Evolutionary conservation across 2,113 vertebrate genomes (phyloP), one percentile per base, ranked within the genome.

Genomic region (Protomyctophum bolini): DNA sequence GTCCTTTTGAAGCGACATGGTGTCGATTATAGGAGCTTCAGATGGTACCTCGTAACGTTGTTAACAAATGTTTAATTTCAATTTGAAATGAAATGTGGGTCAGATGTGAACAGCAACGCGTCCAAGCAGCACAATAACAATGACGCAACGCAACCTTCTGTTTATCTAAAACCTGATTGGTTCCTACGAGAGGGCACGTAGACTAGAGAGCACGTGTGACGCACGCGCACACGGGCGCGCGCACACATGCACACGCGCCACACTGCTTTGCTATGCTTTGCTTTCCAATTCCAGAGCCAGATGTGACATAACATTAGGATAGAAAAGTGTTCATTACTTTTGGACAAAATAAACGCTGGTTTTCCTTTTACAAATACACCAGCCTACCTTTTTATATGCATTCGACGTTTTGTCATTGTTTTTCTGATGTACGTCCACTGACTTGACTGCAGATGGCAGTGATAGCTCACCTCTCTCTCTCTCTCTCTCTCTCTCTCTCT

Each of bases 101-200:
- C 76, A 86, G 80, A 90, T n/a, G 60, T 80, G 33, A 64, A 6
- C 29, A n/a, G 54, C 7, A 12, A 68, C 58, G 77, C 58, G 59
- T 41, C n/a, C 21, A 3, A 68, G 28, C 4, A 14, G 1, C 61
- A 88, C 85, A 88, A 90, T 80, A 90, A 90, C 85, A 79, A 81
- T 89, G 90, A 87, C 85, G 90, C 78, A 87, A 91, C 1, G 90
- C 78, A 87, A 91, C 1, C 0, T 12, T 75, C 64, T 91, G 88
- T 91, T 91, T 87, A 86, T 76, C 81, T 84, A 0, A 5, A 64
- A 10, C 1, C 47, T 68, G 87, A 89, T 90, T 91, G 88, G 88
- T 75, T 79, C 2, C 7, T 7, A 69, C 28, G 63, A 28, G 51
- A 58, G 72, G 58, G 47, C 74, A 72, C 65, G 76, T 28, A 2